These are phyloP conservation scores for Acleris laterana DNA, from an alignment of 2,888 invertebrate genomes.

Conservation along the genomic window DNA sequence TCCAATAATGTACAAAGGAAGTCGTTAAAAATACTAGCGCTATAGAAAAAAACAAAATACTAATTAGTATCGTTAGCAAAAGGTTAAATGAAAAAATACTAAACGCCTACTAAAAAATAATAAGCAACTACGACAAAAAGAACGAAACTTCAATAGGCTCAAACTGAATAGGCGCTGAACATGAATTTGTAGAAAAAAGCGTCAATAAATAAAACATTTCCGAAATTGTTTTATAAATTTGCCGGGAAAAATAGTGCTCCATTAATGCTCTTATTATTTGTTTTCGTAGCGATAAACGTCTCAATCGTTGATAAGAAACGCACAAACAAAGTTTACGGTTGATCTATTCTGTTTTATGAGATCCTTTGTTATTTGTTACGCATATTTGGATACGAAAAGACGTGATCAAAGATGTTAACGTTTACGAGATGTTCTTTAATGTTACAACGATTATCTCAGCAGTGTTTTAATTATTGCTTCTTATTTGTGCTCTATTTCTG, in stretches of 20 bases:
- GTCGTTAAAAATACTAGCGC: too few species aligned
- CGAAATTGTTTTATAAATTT: constrained; percentile 19
- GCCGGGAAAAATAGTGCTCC: constrained; percentile 13
- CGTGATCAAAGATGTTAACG: constrained; percentile 46
- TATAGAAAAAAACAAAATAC: too few species aligned
- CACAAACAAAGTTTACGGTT: constrained; percentile 57
- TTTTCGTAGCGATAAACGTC: constrained; percentile 40
- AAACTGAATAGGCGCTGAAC: constrained; percentile 3
- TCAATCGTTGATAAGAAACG: constrained; percentile 51
- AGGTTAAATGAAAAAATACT: background rate
- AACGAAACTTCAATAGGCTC: background rate
- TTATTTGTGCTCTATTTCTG: too few species aligned
- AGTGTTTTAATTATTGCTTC: background rate
- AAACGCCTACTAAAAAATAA: constrained; percentile 1
- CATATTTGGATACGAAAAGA: constrained; percentile 45
- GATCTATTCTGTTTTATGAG: constrained; percentile 57
- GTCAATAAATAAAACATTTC: constrained; percentile 2
- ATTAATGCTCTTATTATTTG: constrained; percentile 34
- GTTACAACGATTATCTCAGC: constrained; percentile 5
- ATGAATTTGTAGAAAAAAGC: background rate
- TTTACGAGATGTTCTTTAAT: constrained; percentile 14
- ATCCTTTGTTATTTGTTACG: constrained; percentile 56
- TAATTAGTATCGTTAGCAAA: background rate
- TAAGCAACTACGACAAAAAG: background rate
- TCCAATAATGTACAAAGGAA: too few species aligned